Base-by-base conservation (phyloP, 2,888 invertebrate genomes). In the Lasiommata megera region DNA sequence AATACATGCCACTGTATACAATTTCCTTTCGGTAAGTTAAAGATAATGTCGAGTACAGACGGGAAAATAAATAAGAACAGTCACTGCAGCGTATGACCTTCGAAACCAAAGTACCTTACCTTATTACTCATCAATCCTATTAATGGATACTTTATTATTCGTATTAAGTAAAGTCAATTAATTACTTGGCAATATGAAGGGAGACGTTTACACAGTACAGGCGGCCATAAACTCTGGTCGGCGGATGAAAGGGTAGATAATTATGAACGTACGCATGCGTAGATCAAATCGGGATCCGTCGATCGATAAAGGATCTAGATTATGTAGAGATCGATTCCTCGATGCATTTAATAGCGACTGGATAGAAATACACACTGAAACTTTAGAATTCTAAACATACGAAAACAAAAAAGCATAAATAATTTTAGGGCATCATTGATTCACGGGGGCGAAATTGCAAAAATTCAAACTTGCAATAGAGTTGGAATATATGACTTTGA, bases 171-270 rank as follows among this genome's bases (percentile, higher is more conserved):
- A 76, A 71, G 77, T 75, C 77, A 84, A 88, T 88, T 88, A 87
- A 87, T 87, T 82, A 88, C 74, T 77, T 73, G 75, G 75, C 80
- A 79, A 82, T 88, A 87, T 82, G 85, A 86, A 83, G 84, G 76
- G 80, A 79, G 82, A 84, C 83, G 77, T 85, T 84, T 87, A 87
- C 86, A 86, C 75, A 76, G 76, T 69, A 70, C 79, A 72, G 74
- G 76, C 79, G 81, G 75, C 78, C 87, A 80, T 87, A 86, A 86
- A 85, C 73, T 80, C 72, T 60, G 69, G 84, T 83, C 88, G 88
- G 89, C 82, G 78, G 80, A 88, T 88, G 88, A 88, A 89, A 88
- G 88, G 80, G 67, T 71, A 79, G 82, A 82, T 88, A 88, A 88
- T 88, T 88, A 88, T 86, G 86, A 81, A 74, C 79, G 79, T 79